Evolutionary conservation across 2,888 invertebrate species (phyloP), one percentile per base, ranked within the genome.

Genomic region (Melanostoma mellinum): DNA sequence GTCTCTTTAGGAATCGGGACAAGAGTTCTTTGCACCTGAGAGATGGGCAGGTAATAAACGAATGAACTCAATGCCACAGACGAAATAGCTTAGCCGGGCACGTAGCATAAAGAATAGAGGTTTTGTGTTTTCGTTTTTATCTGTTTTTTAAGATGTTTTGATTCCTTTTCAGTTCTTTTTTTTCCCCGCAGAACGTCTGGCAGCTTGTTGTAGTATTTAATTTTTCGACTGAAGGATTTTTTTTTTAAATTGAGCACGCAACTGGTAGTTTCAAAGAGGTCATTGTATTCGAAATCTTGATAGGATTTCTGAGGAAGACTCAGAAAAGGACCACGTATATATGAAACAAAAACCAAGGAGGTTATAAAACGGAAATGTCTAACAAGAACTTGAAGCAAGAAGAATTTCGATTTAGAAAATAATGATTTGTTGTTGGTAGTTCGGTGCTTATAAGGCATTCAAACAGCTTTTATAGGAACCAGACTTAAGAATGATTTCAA

Each of bases 251-350:
- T 44, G 3, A 71, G 56, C 69, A 67, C 55, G 74, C 67, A 61
- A 73, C 73, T 73, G 73, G 60, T 60, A 60, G 63, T 53, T 46
- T 73, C 67, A 79, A 74, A 63, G 60, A 72, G 80, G 80, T 81
- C 76, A 81, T 81, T 81, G 80, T 76, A 67, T 81, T 75, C 58
- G 65, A 71, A 61, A 69, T 76, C 69, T 75, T 71, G 79, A 74
- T 63, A 56, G 69, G 32, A 56, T 32, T 44, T 74, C 53, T 56
- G 32, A 35, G 44, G 10, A 61, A 56, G 30, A 33, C 20, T 55
- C 6, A 36, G 46, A 65, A 6, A 8, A 42, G 32, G 33, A 65
- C 55, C 20, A 20, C 20, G 20, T 20, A 20, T 20, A 20, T 1
- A 20, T 20, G 20, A 20, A 20, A 20, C 20, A 20, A 20, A 20